A percentile compares a stretch with the other conserved stretches of the same genome.
These are phyloP conservation scores for Stomatorhinus ivindoensis DNA, from an alignment of 2,113 vertebrate species.

Conservation along the genomic window DNA sequence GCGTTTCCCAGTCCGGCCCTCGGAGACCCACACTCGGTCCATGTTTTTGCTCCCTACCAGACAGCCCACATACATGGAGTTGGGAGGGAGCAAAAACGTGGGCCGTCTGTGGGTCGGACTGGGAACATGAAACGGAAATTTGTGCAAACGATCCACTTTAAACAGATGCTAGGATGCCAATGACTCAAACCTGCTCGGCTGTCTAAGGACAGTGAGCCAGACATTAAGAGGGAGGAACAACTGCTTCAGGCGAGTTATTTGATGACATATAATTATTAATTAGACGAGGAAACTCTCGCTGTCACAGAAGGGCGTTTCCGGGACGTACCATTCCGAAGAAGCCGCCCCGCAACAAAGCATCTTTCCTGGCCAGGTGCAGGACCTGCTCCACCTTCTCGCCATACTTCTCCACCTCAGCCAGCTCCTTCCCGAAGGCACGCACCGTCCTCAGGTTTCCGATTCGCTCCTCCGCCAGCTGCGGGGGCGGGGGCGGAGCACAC, in stretches of 20 bases:
- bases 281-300: not conserved
- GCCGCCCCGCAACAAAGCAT: conserved; percentile 72
- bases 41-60: too few species aligned
- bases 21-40: too few species aligned
- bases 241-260: not conserved
- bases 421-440: conserved; percentile 87
- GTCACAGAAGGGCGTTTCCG: not conserved
- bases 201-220: not conserved
- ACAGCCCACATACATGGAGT: not conserved
- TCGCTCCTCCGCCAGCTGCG: conserved; percentile 86
- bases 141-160: not conserved
- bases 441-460: conserved; percentile 94
- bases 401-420: conserved; percentile 73
- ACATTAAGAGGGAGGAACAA: not conserved
- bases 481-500: not conserved
- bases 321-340: conserved; percentile 87
- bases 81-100: not conserved
- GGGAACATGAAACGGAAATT: not conserved
- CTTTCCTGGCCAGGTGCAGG: conserved; percentile 73
- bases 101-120: not conserved
- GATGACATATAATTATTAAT: not conserved
- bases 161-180: not conserved
- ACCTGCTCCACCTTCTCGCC: conserved; percentile 64
- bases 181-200: not conserved
- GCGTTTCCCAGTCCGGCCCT: not conserved